phyloP scores from a whole-genome alignment of 2,797 vertebrate genomes.

The Aldrovandia affinis region DNA sequence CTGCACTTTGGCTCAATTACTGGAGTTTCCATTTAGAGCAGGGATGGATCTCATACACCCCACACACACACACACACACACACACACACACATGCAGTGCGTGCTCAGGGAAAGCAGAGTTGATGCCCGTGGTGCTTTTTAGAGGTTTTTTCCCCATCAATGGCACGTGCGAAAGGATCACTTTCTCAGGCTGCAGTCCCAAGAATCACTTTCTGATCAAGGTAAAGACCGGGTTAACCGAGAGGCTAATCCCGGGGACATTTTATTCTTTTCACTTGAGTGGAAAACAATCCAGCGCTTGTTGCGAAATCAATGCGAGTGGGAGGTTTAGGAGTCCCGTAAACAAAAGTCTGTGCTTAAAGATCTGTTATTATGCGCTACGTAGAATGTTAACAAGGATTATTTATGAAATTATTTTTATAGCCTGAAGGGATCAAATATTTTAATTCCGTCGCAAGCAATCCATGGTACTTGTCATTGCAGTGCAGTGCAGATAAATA shows the following conservation, averaged over 20 bases:
- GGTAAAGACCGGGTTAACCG: background rate
- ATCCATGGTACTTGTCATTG: background rate
- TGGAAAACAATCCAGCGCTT: background rate
- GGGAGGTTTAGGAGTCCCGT: background rate
- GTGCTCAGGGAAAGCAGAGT: background rate
- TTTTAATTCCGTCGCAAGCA: background rate
- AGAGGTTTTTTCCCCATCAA: slow-evolving; percentile 14
- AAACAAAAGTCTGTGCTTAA: background rate
- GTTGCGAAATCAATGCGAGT: background rate
- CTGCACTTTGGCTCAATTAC: slow-evolving; percentile 48
- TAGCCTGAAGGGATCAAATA: background rate
- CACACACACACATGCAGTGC: background rate
- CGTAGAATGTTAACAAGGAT: background rate
- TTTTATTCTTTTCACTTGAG: slow-evolving; percentile 22
- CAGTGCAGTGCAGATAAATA: background rate
- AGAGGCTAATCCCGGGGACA: background rate
- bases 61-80: background rate
- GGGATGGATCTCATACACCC: slow-evolving; percentile 30
- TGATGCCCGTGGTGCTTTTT: slow-evolving; percentile 4
- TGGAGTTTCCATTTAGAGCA: slow-evolving; percentile 58
- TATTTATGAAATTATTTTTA: background rate
- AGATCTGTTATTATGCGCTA: background rate
- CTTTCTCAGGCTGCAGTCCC: background rate
- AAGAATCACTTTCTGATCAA: background rate
- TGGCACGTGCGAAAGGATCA: background rate